Evolutionary conservation across 2,113 vertebrate genomes (phyloP).

Genomic region (Muntiacus reevesi): DNA sequence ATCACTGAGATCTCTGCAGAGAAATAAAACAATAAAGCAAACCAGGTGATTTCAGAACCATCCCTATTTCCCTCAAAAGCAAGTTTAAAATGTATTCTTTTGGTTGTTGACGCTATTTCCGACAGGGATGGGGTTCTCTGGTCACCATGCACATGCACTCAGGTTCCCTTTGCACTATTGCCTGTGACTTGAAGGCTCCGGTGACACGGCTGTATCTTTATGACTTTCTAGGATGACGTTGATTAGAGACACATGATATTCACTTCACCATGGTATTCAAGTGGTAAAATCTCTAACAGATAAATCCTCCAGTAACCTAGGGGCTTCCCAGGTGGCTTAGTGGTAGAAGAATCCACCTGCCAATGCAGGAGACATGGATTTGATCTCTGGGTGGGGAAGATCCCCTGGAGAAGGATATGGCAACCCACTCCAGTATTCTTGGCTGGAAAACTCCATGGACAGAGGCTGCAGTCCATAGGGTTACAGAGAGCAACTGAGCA

Average conservation of each 20-base stretch:
- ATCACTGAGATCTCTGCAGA: constrained; percentile 3
- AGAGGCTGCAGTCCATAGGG: neutral
- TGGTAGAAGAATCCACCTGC: neutral
- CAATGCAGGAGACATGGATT: neutral
- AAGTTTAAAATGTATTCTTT: neutral
- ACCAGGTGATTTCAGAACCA: neutral
- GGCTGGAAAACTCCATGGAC: neutral
- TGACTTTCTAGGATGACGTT: constrained; percentile 53
- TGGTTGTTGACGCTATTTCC: neutral
- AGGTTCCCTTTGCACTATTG: constrained; percentile 64
- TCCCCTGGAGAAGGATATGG: neutral
- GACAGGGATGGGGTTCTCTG: constrained; percentile 1
- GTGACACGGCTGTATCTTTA: constrained; percentile 60
- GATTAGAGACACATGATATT: constrained; percentile 63
- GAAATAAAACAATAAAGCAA: constrained; percentile 66
- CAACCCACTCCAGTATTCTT: neutral
- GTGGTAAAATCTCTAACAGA: constrained; percentile 45
- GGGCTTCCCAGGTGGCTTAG: neutral
- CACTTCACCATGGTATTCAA: constrained; percentile 1
- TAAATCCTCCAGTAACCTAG: neutral
- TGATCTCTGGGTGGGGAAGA: neutral
- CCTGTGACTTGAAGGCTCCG: constrained; percentile 21
- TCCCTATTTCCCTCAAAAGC: neutral
- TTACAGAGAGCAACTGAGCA: neutral
- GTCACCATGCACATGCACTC: constrained; percentile 16